Evolutionary conservation across 1,140 invertebrate species (phyloP).

Genomic region (Achroia grisella): DNA sequence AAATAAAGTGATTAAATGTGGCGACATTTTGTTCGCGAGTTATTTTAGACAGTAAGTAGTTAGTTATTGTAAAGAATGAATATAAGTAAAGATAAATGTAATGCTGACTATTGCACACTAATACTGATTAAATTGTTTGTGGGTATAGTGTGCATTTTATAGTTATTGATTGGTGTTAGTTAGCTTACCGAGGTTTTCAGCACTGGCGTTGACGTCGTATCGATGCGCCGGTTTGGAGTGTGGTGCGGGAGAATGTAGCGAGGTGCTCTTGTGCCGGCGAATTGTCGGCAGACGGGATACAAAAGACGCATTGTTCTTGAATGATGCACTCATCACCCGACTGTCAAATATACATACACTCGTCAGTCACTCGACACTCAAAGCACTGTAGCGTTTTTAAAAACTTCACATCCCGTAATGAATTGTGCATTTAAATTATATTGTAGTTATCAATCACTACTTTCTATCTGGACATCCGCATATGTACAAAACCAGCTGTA

Average conservation of each 20-base stretch:
- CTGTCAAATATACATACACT: conserved; percentile 54
- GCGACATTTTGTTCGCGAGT: not conserved
- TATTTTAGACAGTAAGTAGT: not conserved
- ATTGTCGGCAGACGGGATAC: conserved; percentile 91
- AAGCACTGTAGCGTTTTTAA: not conserved
- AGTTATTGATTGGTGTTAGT: not conserved
- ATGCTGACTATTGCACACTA: conserved; percentile 7
- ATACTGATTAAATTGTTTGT: conserved; percentile 5
- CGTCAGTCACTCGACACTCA: conserved; percentile 17
- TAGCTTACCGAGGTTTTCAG: conserved; percentile 81
- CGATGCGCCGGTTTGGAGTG: conserved; percentile 76
- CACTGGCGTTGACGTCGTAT: conserved; percentile 80
- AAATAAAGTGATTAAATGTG: conserved; percentile 1
- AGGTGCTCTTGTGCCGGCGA: conserved; percentile 84
- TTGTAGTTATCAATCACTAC: too few relatives aligned
- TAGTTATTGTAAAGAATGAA: not conserved
- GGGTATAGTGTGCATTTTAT: conserved; percentile 4
- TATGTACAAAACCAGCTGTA: not conserved
- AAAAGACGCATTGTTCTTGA: conserved; percentile 93
- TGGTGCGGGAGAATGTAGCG: conserved; percentile 80
- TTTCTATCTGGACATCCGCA: too few relatives aligned
- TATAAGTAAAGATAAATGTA: not conserved
- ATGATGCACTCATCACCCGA: conserved; percentile 81
- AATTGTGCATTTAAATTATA: not conserved
- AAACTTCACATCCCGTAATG: not conserved